Evolutionary conservation across 2,113 vertebrate genomes (phyloP).

Genomic region (Rhinoptilus africanus): DNA sequence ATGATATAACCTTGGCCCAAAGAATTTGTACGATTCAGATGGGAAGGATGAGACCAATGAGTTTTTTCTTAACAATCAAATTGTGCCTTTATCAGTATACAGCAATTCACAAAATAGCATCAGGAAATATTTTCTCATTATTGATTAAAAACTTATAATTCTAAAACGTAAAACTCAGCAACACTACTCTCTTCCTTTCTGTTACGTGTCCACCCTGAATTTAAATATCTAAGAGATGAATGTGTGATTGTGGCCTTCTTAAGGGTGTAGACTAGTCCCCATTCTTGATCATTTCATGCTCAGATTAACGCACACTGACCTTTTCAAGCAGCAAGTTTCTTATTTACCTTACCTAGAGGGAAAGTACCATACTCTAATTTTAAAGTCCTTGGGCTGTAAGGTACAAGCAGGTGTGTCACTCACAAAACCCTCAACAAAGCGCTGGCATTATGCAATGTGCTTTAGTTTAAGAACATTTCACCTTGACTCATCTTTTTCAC

Average conservation of each 20-base stretch:
- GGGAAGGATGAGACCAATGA: background rate
- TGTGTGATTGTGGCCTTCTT: background rate
- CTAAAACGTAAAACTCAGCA: background rate
- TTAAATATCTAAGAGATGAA: constrained; percentile 17
- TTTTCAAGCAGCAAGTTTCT: constrained; percentile 51
- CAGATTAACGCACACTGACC: constrained; percentile 39
- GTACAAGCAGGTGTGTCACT: constrained; percentile 40
- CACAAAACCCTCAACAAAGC: background rate
- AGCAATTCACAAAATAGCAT: background rate
- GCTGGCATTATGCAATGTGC: constrained; percentile 34
- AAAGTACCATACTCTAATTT: background rate
- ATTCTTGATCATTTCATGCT: constrained; percentile 20
- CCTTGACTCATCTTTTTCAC: background rate
- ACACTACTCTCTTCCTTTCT: background rate
- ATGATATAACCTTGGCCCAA: background rate
- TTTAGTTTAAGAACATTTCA: background rate
- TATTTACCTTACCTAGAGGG: constrained; percentile 52
- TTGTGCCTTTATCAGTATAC: accelerated
- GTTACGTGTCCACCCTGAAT: background rate
- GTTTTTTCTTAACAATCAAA: background rate
- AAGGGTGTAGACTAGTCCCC: constrained; percentile 1
- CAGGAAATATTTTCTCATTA: background rate
- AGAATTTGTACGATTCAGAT: background rate
- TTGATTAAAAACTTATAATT: background rate
- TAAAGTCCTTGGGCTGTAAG: background rate